Base-by-base conservation (phyloP, 2,888 invertebrate species). In the Drosophila sordidapex region DNA sequence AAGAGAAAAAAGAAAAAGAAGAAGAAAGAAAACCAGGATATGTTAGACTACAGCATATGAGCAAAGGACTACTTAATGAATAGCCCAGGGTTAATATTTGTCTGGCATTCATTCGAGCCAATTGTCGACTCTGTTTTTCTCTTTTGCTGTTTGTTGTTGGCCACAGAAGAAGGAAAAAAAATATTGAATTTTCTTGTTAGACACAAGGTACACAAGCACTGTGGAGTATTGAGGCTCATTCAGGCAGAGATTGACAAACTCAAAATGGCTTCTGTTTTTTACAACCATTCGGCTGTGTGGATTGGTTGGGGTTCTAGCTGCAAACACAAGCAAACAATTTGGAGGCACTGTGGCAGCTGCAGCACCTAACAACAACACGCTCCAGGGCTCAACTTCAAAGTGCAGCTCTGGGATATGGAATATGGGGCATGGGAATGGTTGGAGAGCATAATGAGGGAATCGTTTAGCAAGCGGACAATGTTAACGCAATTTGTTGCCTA, bases 41-140 rank as follows among this genome's bases (percentile, higher is more conserved):
- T 58, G 46, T 40, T 62, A 73, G 70, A 80, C 73, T 65, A 79
- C 76, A 84, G 86, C 87, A 86, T 84, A 82, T 88, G 87, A 83
- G 84, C 76, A 86, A 84, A 84, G 70, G 86, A 84, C 88, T 83
- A 84, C 82, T 83, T 87, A 87, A 88, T 88, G 86, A 87, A 87
- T 87, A 76, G 88, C 88, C 87, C 65, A 74, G 75, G 84, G 87
- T 77, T 84, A 87, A 83, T 86, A 88, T 88, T 86, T 88, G 83
- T 66, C 68, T 80, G 79, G 60, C 79, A 74, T 75, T 77, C 70
- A 58, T 74, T 74, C 70, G 62, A 56, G 68, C 56, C 74, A 70
- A 66, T 74, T 64, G 57, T 71, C 54, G 48, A 38, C 49, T 68
- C 71, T 53, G 59, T 52, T 51, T 67, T 74, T 51, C 57, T 40